A percentile compares a stretch with the other conserved stretches of the same genome.
phyloP scores from a whole-genome alignment of 1,140 invertebrate species.

The Pogonomyrmex barbatus region DNA sequence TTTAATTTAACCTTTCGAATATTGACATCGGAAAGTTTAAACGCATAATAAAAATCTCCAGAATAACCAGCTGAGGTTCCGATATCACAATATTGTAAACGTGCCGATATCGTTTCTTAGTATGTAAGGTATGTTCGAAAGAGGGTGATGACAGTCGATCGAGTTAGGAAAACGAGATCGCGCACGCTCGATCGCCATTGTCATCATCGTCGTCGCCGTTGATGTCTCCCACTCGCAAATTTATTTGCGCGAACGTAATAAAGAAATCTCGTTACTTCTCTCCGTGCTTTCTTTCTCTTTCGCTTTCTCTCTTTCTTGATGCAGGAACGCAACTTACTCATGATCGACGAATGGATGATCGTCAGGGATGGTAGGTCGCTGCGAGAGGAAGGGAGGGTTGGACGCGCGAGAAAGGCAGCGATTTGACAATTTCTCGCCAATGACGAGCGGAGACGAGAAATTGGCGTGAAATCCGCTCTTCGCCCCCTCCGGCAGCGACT shows the following conservation, averaged over 20 bases:
- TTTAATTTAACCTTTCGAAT: background rate
- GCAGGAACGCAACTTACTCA: conserved; percentile 18
- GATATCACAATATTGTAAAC: background rate
- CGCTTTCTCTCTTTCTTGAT: conserved; percentile 34
- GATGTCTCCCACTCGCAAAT: conserved; percentile 39
- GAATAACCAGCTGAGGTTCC: background rate
- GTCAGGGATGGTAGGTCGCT: background rate
- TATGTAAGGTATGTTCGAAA: conserved; percentile 8
- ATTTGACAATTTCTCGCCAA: conserved; percentile 85
- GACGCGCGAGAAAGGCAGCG: conserved; percentile 66
- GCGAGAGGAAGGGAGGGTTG: conserved; percentile 2
- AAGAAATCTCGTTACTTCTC: conserved; percentile 68
- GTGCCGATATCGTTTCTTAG: background rate
- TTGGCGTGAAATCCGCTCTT: conserved; percentile 85
- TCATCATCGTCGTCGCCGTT: conserved; percentile 18
- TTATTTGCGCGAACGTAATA: conserved; percentile 62
- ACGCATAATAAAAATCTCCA: background rate
- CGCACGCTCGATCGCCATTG: conserved; percentile 55
- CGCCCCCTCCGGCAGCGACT: conserved; percentile 84
- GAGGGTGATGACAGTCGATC: conserved; percentile 18
- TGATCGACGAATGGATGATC: conserved; percentile 57
- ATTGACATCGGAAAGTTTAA: background rate
- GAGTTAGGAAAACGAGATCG: conserved; percentile 51
- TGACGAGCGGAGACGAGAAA: conserved; percentile 83
- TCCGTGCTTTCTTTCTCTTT: conserved; percentile 24